phyloP scores from a whole-genome alignment of 92 coral and sea anemone species.

The Zoanthus sociatus region DNA sequence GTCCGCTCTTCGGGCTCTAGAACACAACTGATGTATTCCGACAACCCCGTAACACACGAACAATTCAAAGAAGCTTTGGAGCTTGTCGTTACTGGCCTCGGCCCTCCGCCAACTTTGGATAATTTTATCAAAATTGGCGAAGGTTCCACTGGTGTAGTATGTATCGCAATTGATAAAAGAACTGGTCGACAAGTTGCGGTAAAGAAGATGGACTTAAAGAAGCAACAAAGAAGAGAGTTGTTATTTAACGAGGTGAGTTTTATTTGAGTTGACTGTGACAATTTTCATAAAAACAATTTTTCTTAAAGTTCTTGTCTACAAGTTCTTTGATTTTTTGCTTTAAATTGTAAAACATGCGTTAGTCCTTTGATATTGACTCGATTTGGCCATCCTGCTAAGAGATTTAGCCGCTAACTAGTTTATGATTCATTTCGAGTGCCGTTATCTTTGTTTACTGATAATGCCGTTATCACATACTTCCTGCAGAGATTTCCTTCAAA shows the following conservation, averaged over 20 bases:
- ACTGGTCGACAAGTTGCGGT: slow-evolving; percentile 96
- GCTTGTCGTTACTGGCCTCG: slow-evolving; percentile 84
- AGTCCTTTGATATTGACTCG: too few species aligned
- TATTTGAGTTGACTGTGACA: slow-evolving; percentile 26
- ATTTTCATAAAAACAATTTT: neutral
- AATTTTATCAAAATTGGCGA: slow-evolving; percentile 99
- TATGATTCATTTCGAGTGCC: neutral
- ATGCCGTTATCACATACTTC: slow-evolving; percentile 30
- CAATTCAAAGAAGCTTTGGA: slow-evolving; percentile 94
- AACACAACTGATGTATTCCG: slow-evolving; percentile 94
- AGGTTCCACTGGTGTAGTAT: slow-evolving; percentile 98
- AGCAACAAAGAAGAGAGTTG: slow-evolving; percentile 95
- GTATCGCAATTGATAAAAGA: slow-evolving; percentile 93
- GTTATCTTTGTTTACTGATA: slow-evolving; percentile 20
- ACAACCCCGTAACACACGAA: slow-evolving; percentile 93
- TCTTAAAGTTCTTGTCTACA: neutral
- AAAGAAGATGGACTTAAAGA: slow-evolving; percentile 97
- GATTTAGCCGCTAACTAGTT: neutral
- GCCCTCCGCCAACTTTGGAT: slow-evolving; percentile 84
- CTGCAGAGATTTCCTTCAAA: neutral
- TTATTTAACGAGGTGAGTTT: slow-evolving; percentile 96
- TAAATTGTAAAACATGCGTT: neutral
- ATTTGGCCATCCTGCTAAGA: neutral
- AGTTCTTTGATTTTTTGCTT: neutral
- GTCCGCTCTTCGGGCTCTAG: slow-evolving; percentile 73